Evolutionary conservation across 2,888 invertebrate genomes (phyloP), one percentile per base, ranked within the genome.

Genomic region (Gari tellinella): DNA sequence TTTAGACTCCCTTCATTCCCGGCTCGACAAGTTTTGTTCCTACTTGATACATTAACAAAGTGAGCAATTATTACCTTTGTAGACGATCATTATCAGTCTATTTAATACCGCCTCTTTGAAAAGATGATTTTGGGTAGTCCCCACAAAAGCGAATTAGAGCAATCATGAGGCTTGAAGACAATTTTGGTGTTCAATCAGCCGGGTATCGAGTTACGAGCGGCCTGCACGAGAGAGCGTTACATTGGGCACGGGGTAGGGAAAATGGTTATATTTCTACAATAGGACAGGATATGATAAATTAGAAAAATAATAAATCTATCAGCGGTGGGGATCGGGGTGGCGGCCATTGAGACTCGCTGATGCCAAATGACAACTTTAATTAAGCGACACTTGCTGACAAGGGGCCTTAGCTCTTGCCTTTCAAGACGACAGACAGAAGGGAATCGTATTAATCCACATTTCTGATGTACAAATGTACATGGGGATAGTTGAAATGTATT

Each of bases 201-300:
- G 3, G 51, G 26, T 26, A 15, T 51, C 17, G 51, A 5, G 25
- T 51, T 51, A 26, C 51, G n/a, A 7, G 26, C 23, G 25, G 8
- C n/a, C n/a, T 31, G 26, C 51, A 25, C 26, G 15, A 17, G 26
- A 51, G 51, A 51, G 51, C 26, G 15, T 23, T 15, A 26, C 26
- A 51, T 51, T 51, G 51, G 25, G n/a, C n/a, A n/a, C n/a, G 7
- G 14, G 4, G 21, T 12, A 25, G 14, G 51, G 51, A 26, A 51
- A 51, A 51, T 26, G 15, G 51, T 51, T 51, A 51, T 51, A 51
- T 23, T 51, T 25, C n/a, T 12, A 25, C 51, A 51, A 51, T 23
- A n/a, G 51, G 51, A 51, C 51, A 51, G 51, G 51, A 51, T 51
- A 51, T 26, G 51, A 51, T 51, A 26, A 31, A 51, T 51, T 51